phyloP scores from a whole-genome alignment of 2,113 vertebrate genomes.

The Setophaga petechia region DNA sequence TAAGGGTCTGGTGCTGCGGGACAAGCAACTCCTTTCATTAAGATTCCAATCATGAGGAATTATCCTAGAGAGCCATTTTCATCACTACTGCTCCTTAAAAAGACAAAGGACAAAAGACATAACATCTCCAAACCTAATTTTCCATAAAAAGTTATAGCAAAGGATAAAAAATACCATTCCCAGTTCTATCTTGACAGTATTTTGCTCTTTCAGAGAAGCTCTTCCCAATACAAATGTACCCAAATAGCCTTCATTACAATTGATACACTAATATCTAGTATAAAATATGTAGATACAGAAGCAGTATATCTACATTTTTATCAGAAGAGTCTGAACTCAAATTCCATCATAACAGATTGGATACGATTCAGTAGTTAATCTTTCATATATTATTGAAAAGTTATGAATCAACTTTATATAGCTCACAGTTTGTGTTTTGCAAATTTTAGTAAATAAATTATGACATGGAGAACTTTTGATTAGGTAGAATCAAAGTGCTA shows the following conservation, averaged over 20 bases:
- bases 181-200: not conserved
- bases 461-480: conserved; percentile 12
- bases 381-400: conserved; percentile 9
- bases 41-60: not conserved
- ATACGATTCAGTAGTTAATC: not conserved
- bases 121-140: not conserved
- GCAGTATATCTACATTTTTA: not conserved
- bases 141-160: not conserved
- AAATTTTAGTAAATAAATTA: conserved; percentile 36
- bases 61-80: not conserved
- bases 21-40: not conserved
- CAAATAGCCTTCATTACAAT: not conserved
- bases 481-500: conserved; percentile 19
- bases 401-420: conserved; percentile 3
- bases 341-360: not conserved
- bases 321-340: not conserved
- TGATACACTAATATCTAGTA: conserved; percentile 1
- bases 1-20: not conserved
- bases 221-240: not conserved
- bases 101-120: not conserved
- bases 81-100: not conserved
- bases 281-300: not conserved
- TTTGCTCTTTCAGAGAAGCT: not conserved
- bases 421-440: conserved; percentile 4
- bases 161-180: not conserved